Evolutionary conservation across 2,797 vertebrate species (phyloP), one percentile per base, ranked within the genome.

Genomic region (Sphenodon punctatus): DNA sequence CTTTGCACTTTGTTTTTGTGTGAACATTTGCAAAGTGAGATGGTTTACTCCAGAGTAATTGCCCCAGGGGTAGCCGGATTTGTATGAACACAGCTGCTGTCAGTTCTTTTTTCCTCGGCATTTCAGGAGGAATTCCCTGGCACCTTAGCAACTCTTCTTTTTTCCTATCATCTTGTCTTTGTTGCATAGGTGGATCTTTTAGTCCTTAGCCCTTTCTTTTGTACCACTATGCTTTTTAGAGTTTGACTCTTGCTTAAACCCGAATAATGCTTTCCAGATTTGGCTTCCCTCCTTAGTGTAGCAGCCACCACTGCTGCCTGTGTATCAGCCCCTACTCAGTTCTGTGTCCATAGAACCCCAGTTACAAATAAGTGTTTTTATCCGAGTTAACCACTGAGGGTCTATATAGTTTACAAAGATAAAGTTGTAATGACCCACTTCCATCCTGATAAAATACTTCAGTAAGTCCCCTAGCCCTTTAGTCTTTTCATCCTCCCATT

Each of bases 241-340:
- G 51, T 14, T 48, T 48, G 34, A 79, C 3, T 43, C 27, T 78
- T 7, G 59, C 34, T 34, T 15, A 6, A 20, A 48, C 39, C 23
- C 63, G 38, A 45, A n/a, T 30, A 53, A 42, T n/a, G 3, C 61
- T 70, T 65, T 66, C 45, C 68, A 70, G 27, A 15, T 88, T 86
- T 32, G 5, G 72, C 45, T 23, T 41, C 25, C 17, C 23, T 0
- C 27, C 56, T 63, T 20, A 23, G 67, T n/a, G 36, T 15, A 48
- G 74, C 59, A 78, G 48, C 46, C 48, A 10, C 14, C 4, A 65
- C 78, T 72, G 58, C 73, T 0, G 1, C 68, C 71, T 45, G 43
- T 30, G 43, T 41, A 8, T 30, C 13, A 0, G 25, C 39, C 59
- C 64, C 59, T 8, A 42, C 41, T 67, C 71, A 32, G 51, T 53